A percentile compares a stretch with the other conserved stretches of the same genome.
Evolutionary conservation across 1,140 invertebrate genomes (phyloP).

Genomic region (Lordiphosa stackelbergi): DNA sequence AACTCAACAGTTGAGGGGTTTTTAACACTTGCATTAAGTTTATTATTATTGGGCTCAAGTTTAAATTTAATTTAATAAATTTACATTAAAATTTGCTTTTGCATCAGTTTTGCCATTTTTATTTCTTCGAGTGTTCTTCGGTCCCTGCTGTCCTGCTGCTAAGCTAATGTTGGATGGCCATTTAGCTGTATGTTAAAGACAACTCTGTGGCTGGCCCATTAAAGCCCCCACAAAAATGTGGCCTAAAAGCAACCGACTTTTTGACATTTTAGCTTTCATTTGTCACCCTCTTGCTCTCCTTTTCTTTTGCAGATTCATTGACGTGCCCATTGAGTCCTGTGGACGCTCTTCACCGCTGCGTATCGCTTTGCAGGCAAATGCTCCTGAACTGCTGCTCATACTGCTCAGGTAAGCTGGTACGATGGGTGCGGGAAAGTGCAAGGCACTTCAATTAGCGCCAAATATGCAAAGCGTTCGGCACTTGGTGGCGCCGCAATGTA

Average conservation of each 20-base stretch:
- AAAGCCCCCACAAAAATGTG: conserved; percentile 36
- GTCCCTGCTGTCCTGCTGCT: conserved; percentile 11
- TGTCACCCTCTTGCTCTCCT: conserved; percentile 4
- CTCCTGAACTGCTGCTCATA: conserved; percentile 85
- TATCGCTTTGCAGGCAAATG: conserved; percentile 84
- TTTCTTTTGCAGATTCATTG: conserved; percentile 81
- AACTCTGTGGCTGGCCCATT: conserved; percentile 29
- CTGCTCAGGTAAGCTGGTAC: conserved; percentile 79
- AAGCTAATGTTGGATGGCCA: conserved; percentile 43
- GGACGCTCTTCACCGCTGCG: conserved; percentile 83
- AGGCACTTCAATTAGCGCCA: conserved; percentile 66
- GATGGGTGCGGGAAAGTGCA: neutral
- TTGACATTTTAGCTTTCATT: conserved; percentile 22
- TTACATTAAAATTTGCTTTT: no score
- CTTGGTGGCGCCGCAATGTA: conserved; percentile 53
- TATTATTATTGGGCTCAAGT: no score
- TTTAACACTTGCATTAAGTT: no score
- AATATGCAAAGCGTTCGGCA: conserved; percentile 61
- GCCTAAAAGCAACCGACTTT: conserved; percentile 29
- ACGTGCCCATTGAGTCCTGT: conserved; percentile 88
- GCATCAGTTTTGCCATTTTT: no score
- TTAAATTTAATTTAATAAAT: no score
- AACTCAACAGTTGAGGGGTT: neutral
- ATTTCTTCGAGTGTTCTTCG: conserved; percentile 5
- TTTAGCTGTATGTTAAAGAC: conserved; percentile 33